Evolutionary conservation across 2,888 invertebrate genomes (phyloP), one percentile per base, ranked within the genome.

Genomic region (Conchocele bisecta): DNA sequence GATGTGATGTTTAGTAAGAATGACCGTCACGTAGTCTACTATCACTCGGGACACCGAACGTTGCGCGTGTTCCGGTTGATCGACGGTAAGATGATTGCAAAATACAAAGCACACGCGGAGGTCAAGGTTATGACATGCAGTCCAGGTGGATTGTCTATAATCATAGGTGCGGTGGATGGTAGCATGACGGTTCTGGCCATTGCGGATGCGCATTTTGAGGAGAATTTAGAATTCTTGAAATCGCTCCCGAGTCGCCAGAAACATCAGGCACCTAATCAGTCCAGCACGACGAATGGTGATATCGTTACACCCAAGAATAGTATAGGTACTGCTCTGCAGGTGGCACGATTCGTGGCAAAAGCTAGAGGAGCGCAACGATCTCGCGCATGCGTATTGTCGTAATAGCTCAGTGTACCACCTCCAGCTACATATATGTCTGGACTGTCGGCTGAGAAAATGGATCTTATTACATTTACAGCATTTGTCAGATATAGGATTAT

Each of bases 1-100:
- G 97, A 97, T 78, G 85, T 86, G 4, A 94, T 96, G 93, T 99
- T 99, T 91, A 98, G 97, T 67, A 95, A 96, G 77, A 97, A 95
- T 2, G 97, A 98, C 84, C 95, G 97, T 86, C 98, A 99, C 86
- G 98, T 98, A 2, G 94, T 98, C 54, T 99, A 99, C 89, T 99
- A 99, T 88, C 98, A 99, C 89, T 98, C 97, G 81, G 98, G 98
- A 0, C 94, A 96, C 85, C 97, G 98, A 91, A 98, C 98, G 0
- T 93, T 99, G 60, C 93, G 98, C 69, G 95, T 98, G 0, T 98
- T 98, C 91, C 95, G 97, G 83, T 95, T 97, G 13, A 91, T 94
- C 0, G 98, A 99, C 88, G 97, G 97, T 0, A 94, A 95, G 89
- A 94, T 96, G 92, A 95, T 99, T 78, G 98, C 98, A 0, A 98